Base-by-base conservation (phyloP, 1,140 invertebrate genomes). In the Holotrichia oblita region DNA sequence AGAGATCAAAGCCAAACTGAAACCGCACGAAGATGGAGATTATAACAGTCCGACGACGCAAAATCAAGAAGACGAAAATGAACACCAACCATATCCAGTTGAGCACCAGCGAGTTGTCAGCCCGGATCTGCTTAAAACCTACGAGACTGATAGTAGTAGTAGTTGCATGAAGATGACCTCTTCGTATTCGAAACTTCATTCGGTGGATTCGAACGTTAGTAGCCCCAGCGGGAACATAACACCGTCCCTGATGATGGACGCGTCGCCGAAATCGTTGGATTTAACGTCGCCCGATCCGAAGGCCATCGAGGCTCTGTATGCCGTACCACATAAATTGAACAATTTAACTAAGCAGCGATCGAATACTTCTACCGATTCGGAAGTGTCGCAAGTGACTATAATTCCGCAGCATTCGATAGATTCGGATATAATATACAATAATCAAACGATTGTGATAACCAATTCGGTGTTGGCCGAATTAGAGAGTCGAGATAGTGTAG, bases 1-100 rank as follows among this genome's bases (percentile, higher is more conserved):
- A 0, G 91, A 92, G 84, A 88, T 92, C 78, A 91, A 91, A 85
- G 91, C 91, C 76, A 89, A 90, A 76, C 84, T 91, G 40, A 88
- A 90, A 82, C 90, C 86, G 34, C 87, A 83, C 83, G 84, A 85
- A 80, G 40, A 73, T 48, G 74, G 9, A 22, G 14, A 41, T 10
- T 17, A 78, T 27, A 17, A 40, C 27, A 24, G 24, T 12, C 10
- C 34, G 8, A n/a, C 73, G 40, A 24, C 73, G 73, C 34, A 41
- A 41, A 14, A 74, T 14, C 7, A 40, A 40, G 34, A 20, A 34
- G 48, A 55, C 6, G 48, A 55, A 55, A 14, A 55, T 14, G 48
- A 55, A n/a, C 48, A 55, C n/a, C 48, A 55, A 55, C 34, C 41
- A 34, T 74, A 17, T 20, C n/a, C 14, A 34, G 34, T 12, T 6